Conservation (phyloP, 2,797 vertebrate genomes). For the Clamator glandarius region DNA sequence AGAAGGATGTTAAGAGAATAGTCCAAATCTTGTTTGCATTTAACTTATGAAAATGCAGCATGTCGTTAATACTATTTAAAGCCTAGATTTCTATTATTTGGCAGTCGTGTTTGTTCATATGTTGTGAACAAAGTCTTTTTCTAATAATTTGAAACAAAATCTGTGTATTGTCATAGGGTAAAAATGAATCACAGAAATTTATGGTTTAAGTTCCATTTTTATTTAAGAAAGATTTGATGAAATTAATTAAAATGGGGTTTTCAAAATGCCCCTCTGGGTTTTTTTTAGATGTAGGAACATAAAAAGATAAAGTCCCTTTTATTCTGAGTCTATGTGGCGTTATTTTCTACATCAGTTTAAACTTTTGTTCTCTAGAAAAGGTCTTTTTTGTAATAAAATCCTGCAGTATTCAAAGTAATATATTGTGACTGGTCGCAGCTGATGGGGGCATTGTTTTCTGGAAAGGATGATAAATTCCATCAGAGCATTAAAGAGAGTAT, state of each 20-base stretch:
- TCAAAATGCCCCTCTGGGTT: neutral
- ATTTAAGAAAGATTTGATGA: neutral
- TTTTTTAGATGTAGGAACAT: neutral
- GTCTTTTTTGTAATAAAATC: conserved; percentile 19
- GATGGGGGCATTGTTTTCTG: conserved; percentile 45
- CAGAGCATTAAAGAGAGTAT: neutral
- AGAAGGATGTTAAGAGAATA: neutral
- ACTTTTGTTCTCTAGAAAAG: neutral
- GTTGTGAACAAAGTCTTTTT: neutral
- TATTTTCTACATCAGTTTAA: neutral
- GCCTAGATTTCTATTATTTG: neutral
- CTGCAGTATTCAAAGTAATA: neutral
- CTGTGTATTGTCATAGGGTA: neutral
- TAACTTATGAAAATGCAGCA: neutral
- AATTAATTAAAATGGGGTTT: neutral
- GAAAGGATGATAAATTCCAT: conserved; percentile 23
- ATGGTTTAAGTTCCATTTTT: neutral
- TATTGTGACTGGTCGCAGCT: neutral
- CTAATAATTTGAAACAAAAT: neutral
- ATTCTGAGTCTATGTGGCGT: neutral
- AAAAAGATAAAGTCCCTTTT: neutral
- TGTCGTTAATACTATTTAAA: neutral
- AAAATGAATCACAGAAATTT: neutral
- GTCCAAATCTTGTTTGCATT: neutral
- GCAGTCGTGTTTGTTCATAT: neutral